These are phyloP conservation scores for Kryptopterus vitreolus DNA, from an alignment of 2,797 vertebrate species.

Conservation along the genomic window DNA sequence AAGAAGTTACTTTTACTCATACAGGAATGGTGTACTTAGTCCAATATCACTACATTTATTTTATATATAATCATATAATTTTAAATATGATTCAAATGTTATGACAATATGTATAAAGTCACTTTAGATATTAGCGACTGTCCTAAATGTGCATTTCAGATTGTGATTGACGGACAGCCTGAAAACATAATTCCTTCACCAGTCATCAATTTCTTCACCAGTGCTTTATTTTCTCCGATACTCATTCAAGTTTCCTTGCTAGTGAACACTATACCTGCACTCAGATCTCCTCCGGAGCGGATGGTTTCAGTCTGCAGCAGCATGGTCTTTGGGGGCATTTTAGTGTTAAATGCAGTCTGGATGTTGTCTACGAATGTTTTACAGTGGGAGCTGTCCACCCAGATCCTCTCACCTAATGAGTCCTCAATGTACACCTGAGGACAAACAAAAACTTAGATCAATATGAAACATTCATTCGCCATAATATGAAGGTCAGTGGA, in stretches of 20 bases:
- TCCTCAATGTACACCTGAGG: conserved; percentile 96
- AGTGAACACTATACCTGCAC: conserved; percentile 78
- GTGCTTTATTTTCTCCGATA: background rate
- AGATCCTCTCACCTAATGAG: conserved; percentile 94
- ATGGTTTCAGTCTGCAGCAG: conserved; percentile 87
- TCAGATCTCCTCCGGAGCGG: conserved; percentile 87
- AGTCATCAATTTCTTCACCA: too few species aligned
- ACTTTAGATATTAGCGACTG: too few species aligned
- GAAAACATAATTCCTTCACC: too few species aligned
- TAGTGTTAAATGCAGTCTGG: conserved; percentile 95
- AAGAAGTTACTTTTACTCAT: too few species aligned
- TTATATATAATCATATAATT: too few species aligned
- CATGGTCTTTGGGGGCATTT: conserved; percentile 95
- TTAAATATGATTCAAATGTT: too few species aligned
- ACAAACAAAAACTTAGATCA: background rate
- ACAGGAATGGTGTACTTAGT: too few species aligned
- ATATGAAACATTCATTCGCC: background rate
- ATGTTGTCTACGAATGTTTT: conserved; percentile 97
- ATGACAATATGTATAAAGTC: too few species aligned
- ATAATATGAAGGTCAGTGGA: background rate
- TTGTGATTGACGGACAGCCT: too few species aligned
- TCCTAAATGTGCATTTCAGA: too few species aligned
- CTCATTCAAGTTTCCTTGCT: background rate
- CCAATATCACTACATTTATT: too few species aligned
- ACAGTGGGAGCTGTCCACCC: conserved; percentile 98